Base-by-base conservation (phyloP, 2,888 invertebrate genomes). In the Spodoptera picta region DNA sequence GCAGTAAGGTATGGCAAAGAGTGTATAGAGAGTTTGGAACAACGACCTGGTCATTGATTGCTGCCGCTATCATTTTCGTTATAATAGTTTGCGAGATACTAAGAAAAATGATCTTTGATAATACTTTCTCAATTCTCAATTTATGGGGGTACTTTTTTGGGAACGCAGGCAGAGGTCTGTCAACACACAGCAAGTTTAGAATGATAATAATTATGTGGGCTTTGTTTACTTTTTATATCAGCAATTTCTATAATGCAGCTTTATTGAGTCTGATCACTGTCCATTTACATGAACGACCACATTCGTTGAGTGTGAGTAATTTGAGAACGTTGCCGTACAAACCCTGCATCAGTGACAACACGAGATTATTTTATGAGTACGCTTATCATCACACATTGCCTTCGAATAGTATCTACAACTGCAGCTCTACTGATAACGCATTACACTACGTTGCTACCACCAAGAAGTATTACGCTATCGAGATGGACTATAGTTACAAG, bases 161-260 rank as follows among this genome's bases (percentile, higher is more conserved):
- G 11, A 87, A 88, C 24, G 75, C 84, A 7, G 82, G 85, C 54
- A 60, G 69, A 42, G 82, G 77, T 1, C 66, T 89, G 47, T 73
- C 85, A 2, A 82, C 65, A 61, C 71, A 82, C 7, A 83, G 77
- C 49, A 79, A 78, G 43, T 75, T 88, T 41, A 83, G 85, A 73
- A 59, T 69, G 0, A 65, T 91, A 9, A 77, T 89, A 27, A 56
- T 88, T 27, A 77, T 75, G 56, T 92, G 92, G 92, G 79, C 90
- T 65, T 86, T 87, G 85, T 92, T 89, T 43, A 85, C 90, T 45
- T 92, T 87, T 68, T 90, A 86, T 50, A 84, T 92, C 11, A 75
- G 69, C 3, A 90, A 79, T 64, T 91, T 92, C 71, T 92, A 91
- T 61, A 88, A 84, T 51, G 89, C 90, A 5, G 84, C 86, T 12